Base-by-base conservation (phyloP, 2,113 vertebrate genomes). In the Malaclemys terrapin region DNA sequence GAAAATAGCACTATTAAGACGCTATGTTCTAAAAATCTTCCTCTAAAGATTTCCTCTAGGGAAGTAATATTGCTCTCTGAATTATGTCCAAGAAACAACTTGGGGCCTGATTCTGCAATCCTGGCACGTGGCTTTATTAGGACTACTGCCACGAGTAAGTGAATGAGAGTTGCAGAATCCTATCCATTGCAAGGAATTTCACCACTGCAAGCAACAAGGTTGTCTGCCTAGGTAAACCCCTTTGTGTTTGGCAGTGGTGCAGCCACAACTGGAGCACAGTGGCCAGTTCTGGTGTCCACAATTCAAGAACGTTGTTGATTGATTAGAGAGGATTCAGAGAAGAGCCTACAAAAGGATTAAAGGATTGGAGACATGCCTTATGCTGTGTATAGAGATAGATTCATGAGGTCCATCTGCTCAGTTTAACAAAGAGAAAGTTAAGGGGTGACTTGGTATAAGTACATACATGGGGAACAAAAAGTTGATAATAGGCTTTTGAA, bases 91-190 rank as follows among this genome's bases (percentile, higher is more conserved):
- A 45, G 24, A 27, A 76, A 47, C 25, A 45, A 47, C 2, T 38
- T 85, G 19, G 69, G 3, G 25, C 17, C 27, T 87, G 65, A 82
- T 50, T 4, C 38, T n/a, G 8, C 38, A 50, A 56, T 29, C 5
- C 2, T 5, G 35, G 45, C 16, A 89, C 1, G 13, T 8, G 49
- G 11, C 2, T 45, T 8, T 3, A 4, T 1, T n/a, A 16, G 8
- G 31, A 53, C 79, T n/a, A 22, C 4, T 52, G 16, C 22, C 42
- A 83, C 35, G 49, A 78, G 47, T 54, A 82, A 89, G 62, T 17
- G 80, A 53, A 22, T 4, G 17, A 87, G 9, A 65, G 31, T 16
- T 91, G 54, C 80, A 93, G 42, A 42, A 89, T 53, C 9, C 22
- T 84, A 13, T 8, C 8, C 89, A 65, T 82, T 35, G 14, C 3